Percentiles rank a stretch among this genome's conserved stretches.
Conservation (phyloP, 2,888 invertebrate genomes). For the Pyrgus malvae region DNA sequence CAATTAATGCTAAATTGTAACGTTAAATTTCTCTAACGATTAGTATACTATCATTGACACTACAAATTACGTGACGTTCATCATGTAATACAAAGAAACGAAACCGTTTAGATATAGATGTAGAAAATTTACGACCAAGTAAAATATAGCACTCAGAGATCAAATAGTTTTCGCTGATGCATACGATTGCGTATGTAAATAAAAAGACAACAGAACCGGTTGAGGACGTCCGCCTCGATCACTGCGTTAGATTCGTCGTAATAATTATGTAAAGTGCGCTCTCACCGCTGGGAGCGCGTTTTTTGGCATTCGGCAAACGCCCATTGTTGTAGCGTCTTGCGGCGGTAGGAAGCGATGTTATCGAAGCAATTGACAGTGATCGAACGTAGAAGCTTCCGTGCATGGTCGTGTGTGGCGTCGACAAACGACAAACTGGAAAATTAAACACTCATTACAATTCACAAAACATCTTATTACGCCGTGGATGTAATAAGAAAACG, state of each 20-base stretch:
- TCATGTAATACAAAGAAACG: background rate
- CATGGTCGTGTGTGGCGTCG: slow-evolving; percentile 12
- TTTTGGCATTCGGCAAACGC: slow-evolving; percentile 41
- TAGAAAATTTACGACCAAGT: background rate
- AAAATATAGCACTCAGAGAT: background rate
- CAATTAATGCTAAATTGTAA: background rate
- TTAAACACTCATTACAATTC: slow-evolving; percentile 8
- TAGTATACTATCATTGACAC: background rate
- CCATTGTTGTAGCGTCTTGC: slow-evolving; percentile 31
- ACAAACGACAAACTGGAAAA: background rate
- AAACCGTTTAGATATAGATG: background rate
- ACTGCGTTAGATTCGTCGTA: slow-evolving; percentile 29
- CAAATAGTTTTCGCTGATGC: slow-evolving; percentile 20
- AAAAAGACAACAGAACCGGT: slow-evolving; percentile 28
- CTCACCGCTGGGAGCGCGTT: slow-evolving; percentile 44
- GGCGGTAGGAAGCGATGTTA: slow-evolving; percentile 36
- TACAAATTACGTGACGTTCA: too few species aligned
- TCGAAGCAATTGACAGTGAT: slow-evolving; percentile 24
- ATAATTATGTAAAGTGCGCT: slow-evolving; percentile 32
- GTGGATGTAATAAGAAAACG: background rate
- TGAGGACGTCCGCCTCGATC: slow-evolving; percentile 24
- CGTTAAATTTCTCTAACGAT: background rate
- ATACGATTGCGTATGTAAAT: background rate
- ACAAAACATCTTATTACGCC: slow-evolving; percentile 2
- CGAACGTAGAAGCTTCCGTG: slow-evolving; percentile 26